Evolutionary conservation across 2,888 invertebrate species (phyloP).

Genomic region (Salpingus planirostris): DNA sequence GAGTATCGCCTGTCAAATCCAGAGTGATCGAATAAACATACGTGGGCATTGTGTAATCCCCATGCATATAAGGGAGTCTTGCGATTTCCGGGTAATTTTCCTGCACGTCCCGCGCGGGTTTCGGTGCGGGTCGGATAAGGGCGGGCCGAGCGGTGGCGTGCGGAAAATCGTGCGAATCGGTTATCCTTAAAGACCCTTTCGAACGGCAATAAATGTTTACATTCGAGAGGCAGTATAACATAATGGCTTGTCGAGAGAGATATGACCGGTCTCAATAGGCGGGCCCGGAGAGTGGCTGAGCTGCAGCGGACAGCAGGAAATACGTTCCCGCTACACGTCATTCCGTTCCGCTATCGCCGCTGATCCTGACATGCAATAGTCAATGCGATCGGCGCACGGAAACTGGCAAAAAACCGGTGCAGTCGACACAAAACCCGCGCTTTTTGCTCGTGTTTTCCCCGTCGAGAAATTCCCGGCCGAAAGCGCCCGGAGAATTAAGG

Average conservation of each 20-base stretch:
- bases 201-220: conserved; percentile 37
- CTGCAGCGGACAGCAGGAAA: conserved; percentile 38
- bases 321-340: conserved; percentile 33
- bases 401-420: conserved; percentile 16
- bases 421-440: too few species aligned
- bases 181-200: conserved; percentile 15
- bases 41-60: too few species aligned
- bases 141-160: too few species aligned
- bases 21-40: too few species aligned
- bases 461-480: too few species aligned
- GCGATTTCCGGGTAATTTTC: too few species aligned
- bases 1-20: too few species aligned
- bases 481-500: too few species aligned
- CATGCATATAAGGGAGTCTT: too few species aligned
- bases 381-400: conserved; percentile 18
- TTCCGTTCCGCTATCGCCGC: conserved; percentile 24
- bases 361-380: conserved; percentile 28
- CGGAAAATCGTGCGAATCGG: conserved; percentile 8
- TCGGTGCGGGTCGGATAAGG: too few species aligned
- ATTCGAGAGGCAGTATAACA: conserved; percentile 32
- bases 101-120: too few species aligned
- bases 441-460: too few species aligned
- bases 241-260: conserved; percentile 35
- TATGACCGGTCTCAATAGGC: conserved; percentile 31
- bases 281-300: conserved; percentile 23